A percentile compares a stretch with the other conserved stretches of the same genome.
These are phyloP conservation scores for Phocides pigmalion DNA, from an alignment of 1,140 invertebrate genomes.

Conservation along the genomic window DNA sequence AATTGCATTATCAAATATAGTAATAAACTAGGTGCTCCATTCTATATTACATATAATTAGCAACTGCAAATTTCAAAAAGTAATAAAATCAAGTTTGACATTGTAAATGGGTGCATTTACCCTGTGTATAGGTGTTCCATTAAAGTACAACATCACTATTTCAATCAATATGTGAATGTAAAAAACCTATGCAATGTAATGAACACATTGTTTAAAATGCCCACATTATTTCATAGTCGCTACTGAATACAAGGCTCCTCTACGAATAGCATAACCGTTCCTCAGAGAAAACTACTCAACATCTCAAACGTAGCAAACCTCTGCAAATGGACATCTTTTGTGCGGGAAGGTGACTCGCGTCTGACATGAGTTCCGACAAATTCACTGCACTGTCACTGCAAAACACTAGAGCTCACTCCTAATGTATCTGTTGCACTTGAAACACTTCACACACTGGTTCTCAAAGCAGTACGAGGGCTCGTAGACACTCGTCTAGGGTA, in stretches of 20 bases:
- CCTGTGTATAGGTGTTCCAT: conserved; percentile 29
- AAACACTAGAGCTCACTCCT: conserved; percentile 1
- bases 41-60: conserved; percentile 28
- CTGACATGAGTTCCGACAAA: neutral
- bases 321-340: conserved; percentile 19
- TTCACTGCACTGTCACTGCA: neutral
- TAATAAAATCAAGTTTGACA: conserved; percentile 30
- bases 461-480: neutral
- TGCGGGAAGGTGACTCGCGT: conserved; percentile 1
- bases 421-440: neutral
- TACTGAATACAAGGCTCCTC: conserved; percentile 16
- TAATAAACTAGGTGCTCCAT: conserved; percentile 19
- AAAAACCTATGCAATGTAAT: conserved; percentile 31
- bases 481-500: neutral
- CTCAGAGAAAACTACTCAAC: conserved; percentile 3
- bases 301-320: neutral
- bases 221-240: conserved; percentile 19
- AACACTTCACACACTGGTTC: neutral
- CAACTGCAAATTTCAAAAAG: conserved; percentile 33
- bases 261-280: conserved; percentile 12
- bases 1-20: conserved; percentile 35
- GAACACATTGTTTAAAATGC: conserved; percentile 29
- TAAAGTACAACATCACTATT: conserved; percentile 23
- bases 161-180: conserved; percentile 30
- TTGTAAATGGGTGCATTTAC: conserved; percentile 25